These are phyloP conservation scores for Argyresthia albistria DNA, from an alignment of 2,888 invertebrate species.

Conservation along the genomic window DNA sequence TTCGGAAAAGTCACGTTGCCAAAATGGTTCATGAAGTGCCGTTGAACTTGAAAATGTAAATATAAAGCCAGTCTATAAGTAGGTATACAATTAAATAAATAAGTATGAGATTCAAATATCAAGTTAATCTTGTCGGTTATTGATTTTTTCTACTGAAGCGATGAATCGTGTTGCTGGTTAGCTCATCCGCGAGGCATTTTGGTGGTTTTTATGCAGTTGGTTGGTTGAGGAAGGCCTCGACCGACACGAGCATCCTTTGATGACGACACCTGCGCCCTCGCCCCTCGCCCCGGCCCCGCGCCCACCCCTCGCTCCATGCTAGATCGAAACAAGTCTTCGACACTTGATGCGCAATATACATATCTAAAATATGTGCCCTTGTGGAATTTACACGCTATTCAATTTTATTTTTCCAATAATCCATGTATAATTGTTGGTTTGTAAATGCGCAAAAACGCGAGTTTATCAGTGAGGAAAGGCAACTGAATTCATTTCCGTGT, in stretches of 20 bases:
- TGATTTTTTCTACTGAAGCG: background rate
- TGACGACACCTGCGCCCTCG: constrained; percentile 38
- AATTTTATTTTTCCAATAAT: no score
- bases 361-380: no score
- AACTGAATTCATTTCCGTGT: no score
- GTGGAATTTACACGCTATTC: no score
- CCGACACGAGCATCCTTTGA: constrained; percentile 48
- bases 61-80: no score
- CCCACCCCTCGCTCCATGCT: background rate
- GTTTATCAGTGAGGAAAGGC: no score
- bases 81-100: no score
- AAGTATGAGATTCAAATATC: background rate
- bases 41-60: no score
- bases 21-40: no score
- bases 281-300: background rate
- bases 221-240: constrained; percentile 53
- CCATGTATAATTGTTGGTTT: background rate
- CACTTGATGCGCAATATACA: background rate
- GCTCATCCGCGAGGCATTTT: constrained; percentile 61
- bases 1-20: no score
- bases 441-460: no score
- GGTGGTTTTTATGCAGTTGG: constrained; percentile 61
- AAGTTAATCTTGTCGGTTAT: background rate
- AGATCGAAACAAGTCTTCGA: background rate
- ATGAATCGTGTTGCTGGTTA: constrained; percentile 64